These are phyloP conservation scores for Conomelus anceps DNA, from an alignment of 2,888 invertebrate genomes.

Conservation along the genomic window DNA sequence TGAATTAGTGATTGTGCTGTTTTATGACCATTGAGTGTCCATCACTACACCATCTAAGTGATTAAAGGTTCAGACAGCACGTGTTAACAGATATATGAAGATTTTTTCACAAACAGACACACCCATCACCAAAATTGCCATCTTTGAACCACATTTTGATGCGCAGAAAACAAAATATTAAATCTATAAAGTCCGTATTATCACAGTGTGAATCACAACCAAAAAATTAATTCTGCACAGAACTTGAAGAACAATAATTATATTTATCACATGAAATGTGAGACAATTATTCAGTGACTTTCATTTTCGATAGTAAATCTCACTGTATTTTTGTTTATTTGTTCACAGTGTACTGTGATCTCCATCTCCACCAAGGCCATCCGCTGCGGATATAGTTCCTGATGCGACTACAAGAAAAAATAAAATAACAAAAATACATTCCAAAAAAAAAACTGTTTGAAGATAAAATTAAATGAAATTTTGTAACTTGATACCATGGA, in stretches of 20 bases:
- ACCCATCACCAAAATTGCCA: neutral
- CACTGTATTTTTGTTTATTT: neutral
- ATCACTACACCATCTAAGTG: neutral
- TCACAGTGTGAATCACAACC: neutral
- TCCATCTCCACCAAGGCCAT: neutral
- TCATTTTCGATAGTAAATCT: neutral
- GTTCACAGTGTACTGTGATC: neutral
- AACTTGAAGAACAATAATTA: neutral
- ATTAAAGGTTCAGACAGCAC: neutral
- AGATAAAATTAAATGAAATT: neutral
- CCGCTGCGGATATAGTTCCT: neutral
- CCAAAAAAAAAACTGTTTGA: conserved; percentile 13
- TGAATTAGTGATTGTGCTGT: neutral
- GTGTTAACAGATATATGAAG: neutral
- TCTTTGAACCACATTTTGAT: neutral
- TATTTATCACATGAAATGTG: neutral
- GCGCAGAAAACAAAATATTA: neutral
- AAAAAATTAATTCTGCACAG: neutral
- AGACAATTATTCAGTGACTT: neutral
- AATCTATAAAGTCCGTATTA: neutral
- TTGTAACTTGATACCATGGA: neutral
- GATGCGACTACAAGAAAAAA: conserved; percentile 33
- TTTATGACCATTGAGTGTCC: neutral
- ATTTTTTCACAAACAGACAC: neutral
- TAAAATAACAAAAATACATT: conserved; percentile 35